Base-by-base conservation (phyloP, 2,888 invertebrate species). In the Camptogramma bilineatum region DNA sequence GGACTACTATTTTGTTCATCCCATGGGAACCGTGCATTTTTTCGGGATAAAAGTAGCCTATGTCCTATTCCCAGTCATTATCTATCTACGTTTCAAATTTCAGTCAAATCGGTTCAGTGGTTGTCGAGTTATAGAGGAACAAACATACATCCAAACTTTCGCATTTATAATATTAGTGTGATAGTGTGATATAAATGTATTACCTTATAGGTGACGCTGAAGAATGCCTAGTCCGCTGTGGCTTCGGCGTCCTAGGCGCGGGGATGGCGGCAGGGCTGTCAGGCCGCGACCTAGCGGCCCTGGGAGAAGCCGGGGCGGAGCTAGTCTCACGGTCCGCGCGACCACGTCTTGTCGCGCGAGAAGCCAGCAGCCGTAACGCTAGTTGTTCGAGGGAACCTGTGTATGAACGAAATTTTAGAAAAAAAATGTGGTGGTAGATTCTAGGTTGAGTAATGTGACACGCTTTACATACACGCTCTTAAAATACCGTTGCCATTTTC, bases 261-360 rank as follows among this genome's bases (percentile, higher is more conserved):
- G 73, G 72, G 52, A 72, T 67, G 63, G 76, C 95, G 10, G 95
- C 95, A 55, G 96, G 96, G 61, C 95, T 96, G 44, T 95, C 95
- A 50, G 96, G 97, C n/a, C 95, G 96, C 80, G 96, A 96, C 78
- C 96, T 94, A 16, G 96, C 96, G 64, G 96, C 88, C 72, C 97
- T 94, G 2, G 94, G 94, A 0, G 94, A 93, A 48, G 94, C 93
- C 0, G 92, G 92, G 68, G 93, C 92, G 0, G 92, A 91, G 70
- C 85, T 84, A 60, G 85, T 85, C 81, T 84, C 88, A 1, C 90
- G 82, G 53, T 79, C 81, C 52, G 68, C 74, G 46, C 70, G 71
- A 42, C 60, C 61, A 65, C 65, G 59, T 67, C 72, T 68, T 59
- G 74, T 63, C 47, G 78, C 78, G 5, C 88, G 86, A 10, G 89